These are phyloP conservation scores for Lasioglossum malachurum DNA, from an alignment of 2,888 invertebrate genomes.

Conservation along the genomic window DNA sequence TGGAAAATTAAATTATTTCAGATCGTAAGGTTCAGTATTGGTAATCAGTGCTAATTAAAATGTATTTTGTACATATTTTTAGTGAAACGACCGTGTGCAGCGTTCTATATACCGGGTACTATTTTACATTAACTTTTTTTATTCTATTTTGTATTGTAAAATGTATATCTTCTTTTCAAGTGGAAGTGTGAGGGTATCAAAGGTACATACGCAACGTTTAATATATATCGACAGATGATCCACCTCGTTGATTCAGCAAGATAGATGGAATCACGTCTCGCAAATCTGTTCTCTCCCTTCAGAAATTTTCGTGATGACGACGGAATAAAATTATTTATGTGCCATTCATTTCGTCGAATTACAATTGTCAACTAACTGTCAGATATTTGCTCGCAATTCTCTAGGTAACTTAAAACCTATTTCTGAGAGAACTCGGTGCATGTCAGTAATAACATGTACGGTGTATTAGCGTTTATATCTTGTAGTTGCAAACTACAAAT, in stretches of 20 bases:
- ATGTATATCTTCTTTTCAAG: conserved; percentile 67
- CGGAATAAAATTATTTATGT: conserved; percentile 80
- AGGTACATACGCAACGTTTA: conserved; percentile 51
- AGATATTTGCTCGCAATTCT: conserved; percentile 52
- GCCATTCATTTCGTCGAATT: conserved; percentile 81
- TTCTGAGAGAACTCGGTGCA: conserved; percentile 44
- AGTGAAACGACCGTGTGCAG: conserved; percentile 43
- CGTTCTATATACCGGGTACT: conserved; percentile 54
- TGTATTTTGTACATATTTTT: conserved; percentile 62
- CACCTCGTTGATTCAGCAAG: conserved; percentile 12
- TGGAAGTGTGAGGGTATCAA: conserved; percentile 63
- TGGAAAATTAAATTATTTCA: conserved; percentile 60
- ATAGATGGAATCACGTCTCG: conserved; percentile 25
- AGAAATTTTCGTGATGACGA: conserved; percentile 57
- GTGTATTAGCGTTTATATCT: conserved; percentile 78
- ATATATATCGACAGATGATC: conserved; percentile 42
- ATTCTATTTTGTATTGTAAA: conserved; percentile 71
- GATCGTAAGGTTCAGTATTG: conserved; percentile 63
- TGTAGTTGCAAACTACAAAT: conserved; percentile 74
- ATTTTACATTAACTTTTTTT: conserved; percentile 60
- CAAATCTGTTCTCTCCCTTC: conserved; percentile 33
- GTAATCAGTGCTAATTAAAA: conserved; percentile 49
- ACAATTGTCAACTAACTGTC: conserved; percentile 69
- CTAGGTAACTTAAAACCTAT: conserved; percentile 43
- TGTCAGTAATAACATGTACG: conserved; percentile 65